Conservation (phyloP, 2,113 vertebrate species). For the Macquaria australasica region DNA sequence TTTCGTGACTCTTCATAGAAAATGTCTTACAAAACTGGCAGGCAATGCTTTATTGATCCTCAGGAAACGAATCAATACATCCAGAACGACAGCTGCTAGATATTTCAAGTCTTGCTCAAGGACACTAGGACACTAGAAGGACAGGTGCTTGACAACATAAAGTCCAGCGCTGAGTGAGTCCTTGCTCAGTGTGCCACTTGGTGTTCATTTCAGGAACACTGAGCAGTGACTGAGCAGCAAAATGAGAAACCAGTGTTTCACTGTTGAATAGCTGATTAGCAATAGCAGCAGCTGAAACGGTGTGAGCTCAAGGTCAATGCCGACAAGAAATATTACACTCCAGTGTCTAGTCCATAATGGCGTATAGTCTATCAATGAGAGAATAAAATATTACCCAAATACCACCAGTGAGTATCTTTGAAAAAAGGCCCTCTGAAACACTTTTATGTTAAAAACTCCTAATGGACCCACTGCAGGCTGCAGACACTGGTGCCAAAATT, state of each 20-base stretch:
- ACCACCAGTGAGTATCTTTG: neutral
- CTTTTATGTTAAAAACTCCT: neutral
- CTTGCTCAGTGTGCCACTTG: too few relatives aligned
- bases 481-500: neutral
- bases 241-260: constrained; percentile 15
- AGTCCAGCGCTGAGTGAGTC: neutral
- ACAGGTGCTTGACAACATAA: constrained; percentile 8
- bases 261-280: constrained; percentile 28
- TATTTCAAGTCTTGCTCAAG: neutral
- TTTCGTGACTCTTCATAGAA: fast-evolving
- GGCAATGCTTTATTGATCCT: neutral
- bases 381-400: neutral
- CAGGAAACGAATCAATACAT: neutral
- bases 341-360: neutral
- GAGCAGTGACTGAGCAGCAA: neutral
- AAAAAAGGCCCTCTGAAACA: neutral
- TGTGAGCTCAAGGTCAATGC: neutral
- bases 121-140: neutral
- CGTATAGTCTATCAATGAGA: neutral
- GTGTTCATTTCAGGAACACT: constrained; percentile 1
- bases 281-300: constrained; percentile 5
- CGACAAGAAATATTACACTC: neutral
- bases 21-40: neutral
- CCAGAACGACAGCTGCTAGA: neutral
- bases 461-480: neutral